Conservation (phyloP, 1,140 invertebrate genomes). For the Drosophila rhopaloa region DNA sequence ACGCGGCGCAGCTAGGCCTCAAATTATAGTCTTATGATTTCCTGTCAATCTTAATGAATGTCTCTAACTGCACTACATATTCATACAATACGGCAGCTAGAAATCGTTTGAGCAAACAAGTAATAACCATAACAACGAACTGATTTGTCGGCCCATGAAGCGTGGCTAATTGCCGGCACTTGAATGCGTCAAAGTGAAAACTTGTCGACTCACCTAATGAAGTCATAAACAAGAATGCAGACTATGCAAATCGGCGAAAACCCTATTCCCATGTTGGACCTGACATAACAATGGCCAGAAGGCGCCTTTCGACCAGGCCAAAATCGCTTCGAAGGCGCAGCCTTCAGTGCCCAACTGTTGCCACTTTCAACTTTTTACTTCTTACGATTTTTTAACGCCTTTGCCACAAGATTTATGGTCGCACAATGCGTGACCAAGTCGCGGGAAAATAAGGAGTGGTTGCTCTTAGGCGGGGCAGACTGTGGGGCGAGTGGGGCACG, state of each 20-base stretch:
- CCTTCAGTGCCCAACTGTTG: constrained; percentile 12
- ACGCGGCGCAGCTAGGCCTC: constrained; percentile 46
- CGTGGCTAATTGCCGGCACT: constrained; percentile 73
- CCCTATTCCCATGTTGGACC: constrained; percentile 18
- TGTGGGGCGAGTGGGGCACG: constrained; percentile 42
- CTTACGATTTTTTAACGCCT: constrained; percentile 77
- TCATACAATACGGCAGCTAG: constrained; percentile 3
- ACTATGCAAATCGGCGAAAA: constrained; percentile 23
- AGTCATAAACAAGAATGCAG: constrained; percentile 56
- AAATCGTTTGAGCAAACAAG: constrained; percentile 8
- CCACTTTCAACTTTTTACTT: constrained; percentile 39
- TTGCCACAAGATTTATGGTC: constrained; percentile 62
- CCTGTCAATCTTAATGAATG: constrained; percentile 75
- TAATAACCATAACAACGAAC: constrained; percentile 52
- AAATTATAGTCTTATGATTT: constrained; percentile 76
- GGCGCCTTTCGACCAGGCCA: constrained; percentile 41
- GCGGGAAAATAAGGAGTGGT: constrained; percentile 45
- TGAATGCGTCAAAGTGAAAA: constrained; percentile 41
- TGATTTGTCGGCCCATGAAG: constrained; percentile 71
- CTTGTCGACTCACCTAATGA: constrained; percentile 74
- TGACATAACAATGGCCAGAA: constrained; percentile 51
- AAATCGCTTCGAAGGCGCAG: constrained; percentile 31
- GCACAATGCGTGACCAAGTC: constrained; percentile 71
- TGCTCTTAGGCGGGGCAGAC: constrained; percentile 1
- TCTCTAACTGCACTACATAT: constrained; percentile 42